A percentile compares a stretch with the other conserved stretches of the same genome.
Conservation (phyloP, 1,140 invertebrate genomes). For the Meloidogyne exigua region DNA sequence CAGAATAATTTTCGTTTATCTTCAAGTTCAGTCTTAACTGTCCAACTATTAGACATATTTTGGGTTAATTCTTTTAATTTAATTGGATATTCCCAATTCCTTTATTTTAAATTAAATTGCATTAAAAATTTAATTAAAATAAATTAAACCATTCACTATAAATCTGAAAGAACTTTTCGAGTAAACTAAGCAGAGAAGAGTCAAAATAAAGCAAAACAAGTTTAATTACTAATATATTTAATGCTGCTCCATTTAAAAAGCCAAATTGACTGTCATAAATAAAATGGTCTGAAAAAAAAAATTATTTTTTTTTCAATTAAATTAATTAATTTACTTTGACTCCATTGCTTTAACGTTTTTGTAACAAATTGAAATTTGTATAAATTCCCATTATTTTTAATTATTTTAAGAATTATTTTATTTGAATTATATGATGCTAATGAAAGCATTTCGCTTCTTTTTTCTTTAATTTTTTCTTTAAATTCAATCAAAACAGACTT, state of each 20-base stretch:
- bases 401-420: not conserved
- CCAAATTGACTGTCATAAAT: constrained; percentile 6
- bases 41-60: not conserved
- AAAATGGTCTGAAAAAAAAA: constrained; percentile 17
- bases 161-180: constrained; percentile 12
- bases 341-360: not conserved
- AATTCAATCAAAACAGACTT: not conserved
- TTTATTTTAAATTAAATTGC: not conserved
- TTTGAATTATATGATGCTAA: constrained; percentile 10
- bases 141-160: constrained; percentile 9
- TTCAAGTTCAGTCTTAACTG: not conserved
- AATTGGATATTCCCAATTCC: constrained; percentile 6
- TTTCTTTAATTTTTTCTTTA: constrained; percentile 1
- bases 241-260: constrained; percentile 3
- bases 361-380: not conserved
- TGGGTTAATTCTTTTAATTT: constrained; percentile 3
- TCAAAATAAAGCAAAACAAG: constrained; percentile 5
- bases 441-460: not conserved
- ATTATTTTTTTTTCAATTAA: not conserved
- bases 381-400: not conserved
- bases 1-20: not conserved
- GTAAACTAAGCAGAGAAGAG: not conserved
- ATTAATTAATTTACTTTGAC: constrained; percentile 10
- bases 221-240: constrained; percentile 6
- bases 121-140: not conserved